Base-by-base conservation (phyloP, 2,888 invertebrate species). In the Saturnia japonica region DNA sequence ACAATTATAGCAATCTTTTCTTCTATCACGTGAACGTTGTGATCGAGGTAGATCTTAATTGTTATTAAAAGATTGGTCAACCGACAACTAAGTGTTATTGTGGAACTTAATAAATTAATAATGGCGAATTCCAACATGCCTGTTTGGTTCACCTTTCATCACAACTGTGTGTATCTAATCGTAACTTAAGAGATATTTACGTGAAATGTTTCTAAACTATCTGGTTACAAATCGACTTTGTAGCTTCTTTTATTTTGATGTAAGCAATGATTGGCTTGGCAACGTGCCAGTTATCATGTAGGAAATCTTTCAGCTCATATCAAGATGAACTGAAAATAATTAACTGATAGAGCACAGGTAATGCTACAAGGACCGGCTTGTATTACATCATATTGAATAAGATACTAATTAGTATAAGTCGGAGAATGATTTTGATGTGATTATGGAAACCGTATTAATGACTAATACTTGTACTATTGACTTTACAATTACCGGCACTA, bases 141-240 rank as follows among this genome's bases (percentile, higher is more conserved):
- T 9, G n/a, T 64, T 64, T 40, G 1, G 40, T n/a, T 64, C 64
- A n/a, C 12, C 54, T 16, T 14, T 9, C 28, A 1, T 25, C 40
- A 25, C 19, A 40, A 34, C 64, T 42, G 71, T 76, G 60, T 75
- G 74, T 75, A 70, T n/a, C 60, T 25, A 54, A 66, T 45, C 45
- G 62, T 62, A 64, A 64, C 42, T 69, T 68, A 67, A 25, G 42
- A 67, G 67, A 71, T 72, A 72, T 73, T 72, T 73, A 72, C 73
- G 60, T 71, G 67, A 72, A 73, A 75, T 73, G 74, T 76, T 76
- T 73, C 68, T 72, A 68, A 76, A 74, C 71, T 74, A 75, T 74
- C 74, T 68, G 73, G 73, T 74, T 70, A 64, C 71, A 25, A 62
- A 62, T 6, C 34, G 54, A 19, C 1, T 40, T 68, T 54, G 68